These are phyloP conservation scores for Chaenogobius annularis DNA, from an alignment of 2,113 vertebrate genomes.

Conservation along the genomic window DNA sequence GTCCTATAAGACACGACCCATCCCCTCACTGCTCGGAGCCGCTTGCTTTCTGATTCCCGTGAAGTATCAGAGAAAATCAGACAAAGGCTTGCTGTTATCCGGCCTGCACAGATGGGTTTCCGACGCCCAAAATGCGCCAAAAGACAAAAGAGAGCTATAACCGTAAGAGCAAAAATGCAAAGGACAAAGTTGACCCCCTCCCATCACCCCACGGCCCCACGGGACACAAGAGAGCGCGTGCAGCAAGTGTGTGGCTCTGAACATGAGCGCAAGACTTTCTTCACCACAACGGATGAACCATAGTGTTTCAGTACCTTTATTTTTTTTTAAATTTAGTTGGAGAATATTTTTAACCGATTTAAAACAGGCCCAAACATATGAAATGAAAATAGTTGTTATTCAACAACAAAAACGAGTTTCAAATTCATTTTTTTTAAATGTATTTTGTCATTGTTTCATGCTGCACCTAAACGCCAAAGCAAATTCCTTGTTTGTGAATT, in stretches of 20 bases:
- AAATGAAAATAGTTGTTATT: no score
- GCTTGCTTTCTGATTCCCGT: slow-evolving; percentile 58
- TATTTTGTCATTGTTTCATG: no score
- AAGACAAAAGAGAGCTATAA: slow-evolving; percentile 72
- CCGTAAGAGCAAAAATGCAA: slow-evolving; percentile 54
- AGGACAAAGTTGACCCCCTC: slow-evolving; percentile 33
- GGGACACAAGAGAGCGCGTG: slow-evolving; percentile 59
- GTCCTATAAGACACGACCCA: background rate
- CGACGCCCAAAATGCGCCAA: slow-evolving; percentile 62
- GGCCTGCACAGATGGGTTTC: slow-evolving; percentile 71
- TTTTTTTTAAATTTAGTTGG: no score
- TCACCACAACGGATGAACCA: background rate
- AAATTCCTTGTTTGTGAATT: no score
- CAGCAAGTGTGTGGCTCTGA: slow-evolving; percentile 72
- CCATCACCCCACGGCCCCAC: slow-evolving; percentile 30
- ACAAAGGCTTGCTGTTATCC: slow-evolving; percentile 70
- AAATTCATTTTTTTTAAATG: no score
- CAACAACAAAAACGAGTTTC: no score
- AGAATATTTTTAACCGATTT: no score
- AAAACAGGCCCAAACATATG: no score
- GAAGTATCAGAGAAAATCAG: slow-evolving; percentile 57
- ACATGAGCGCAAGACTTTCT: slow-evolving; percentile 15
- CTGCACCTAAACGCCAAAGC: no score
- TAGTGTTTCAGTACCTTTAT: background rate
- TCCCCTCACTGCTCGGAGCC: background rate